Conservation (phyloP, 2,888 invertebrate species). For the Latrodectus hesperus region DNA sequence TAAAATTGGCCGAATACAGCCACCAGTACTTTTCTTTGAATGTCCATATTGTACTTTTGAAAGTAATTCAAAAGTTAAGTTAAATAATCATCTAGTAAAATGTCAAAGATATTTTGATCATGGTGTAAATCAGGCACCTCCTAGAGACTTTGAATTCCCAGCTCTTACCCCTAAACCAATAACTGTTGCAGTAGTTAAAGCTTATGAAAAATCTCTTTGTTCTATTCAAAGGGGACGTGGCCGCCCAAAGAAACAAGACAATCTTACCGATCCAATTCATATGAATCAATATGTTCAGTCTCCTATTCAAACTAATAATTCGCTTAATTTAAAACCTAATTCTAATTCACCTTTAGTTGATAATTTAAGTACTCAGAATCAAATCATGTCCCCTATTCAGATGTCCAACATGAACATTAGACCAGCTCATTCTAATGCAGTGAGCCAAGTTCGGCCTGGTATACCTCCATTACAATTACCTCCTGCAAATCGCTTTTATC, state of each 20-base stretch:
- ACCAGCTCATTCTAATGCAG: slow-evolving; percentile 33
- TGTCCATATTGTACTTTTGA: slow-evolving; percentile 96
- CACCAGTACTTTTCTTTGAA: slow-evolving; percentile 90
- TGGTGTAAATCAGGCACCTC: slow-evolving; percentile 76
- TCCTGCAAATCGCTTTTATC: slow-evolving; percentile 43
- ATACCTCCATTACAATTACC: slow-evolving; percentile 27
- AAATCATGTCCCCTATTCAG: slow-evolving; percentile 57
- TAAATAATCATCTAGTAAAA: slow-evolving; percentile 89
- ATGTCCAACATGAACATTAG: slow-evolving; percentile 50
- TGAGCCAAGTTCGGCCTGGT: slow-evolving; percentile 34
- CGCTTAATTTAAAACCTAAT: slow-evolving; percentile 31
- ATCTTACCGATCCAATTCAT: slow-evolving; percentile 39
- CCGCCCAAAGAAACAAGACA: slow-evolving; percentile 52
- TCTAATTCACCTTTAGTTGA: slow-evolving; percentile 46
- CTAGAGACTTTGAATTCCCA: slow-evolving; percentile 82
- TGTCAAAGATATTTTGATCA: slow-evolving; percentile 93
- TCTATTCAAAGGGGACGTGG: slow-evolving; percentile 60
- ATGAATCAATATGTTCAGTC: slow-evolving; percentile 18
- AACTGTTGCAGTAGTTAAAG: slow-evolving; percentile 71
- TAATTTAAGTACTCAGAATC: slow-evolving; percentile 46
- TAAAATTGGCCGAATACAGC: slow-evolving; percentile 86
- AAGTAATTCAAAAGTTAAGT: slow-evolving; percentile 92
- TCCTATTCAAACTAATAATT: slow-evolving; percentile 22
- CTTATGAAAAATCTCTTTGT: slow-evolving; percentile 69
- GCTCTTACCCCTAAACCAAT: slow-evolving; percentile 89